Evolutionary conservation across 2,888 invertebrate species (phyloP), one percentile per base, ranked within the genome.

Genomic region (Mesorhabditis belari): DNA sequence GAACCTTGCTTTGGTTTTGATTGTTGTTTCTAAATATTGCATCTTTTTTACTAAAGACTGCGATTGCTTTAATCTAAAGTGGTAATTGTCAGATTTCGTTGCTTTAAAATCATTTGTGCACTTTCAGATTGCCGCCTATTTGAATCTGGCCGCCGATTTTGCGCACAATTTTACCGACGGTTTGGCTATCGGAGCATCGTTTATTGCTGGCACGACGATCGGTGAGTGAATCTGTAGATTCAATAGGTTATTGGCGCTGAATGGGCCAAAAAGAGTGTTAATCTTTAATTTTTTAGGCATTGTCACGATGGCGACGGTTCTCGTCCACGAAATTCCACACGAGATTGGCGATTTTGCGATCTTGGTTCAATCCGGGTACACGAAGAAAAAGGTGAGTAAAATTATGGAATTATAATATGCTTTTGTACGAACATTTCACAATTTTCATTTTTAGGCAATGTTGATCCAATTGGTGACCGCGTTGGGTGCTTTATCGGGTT

Each of bases 271-370:
- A 52, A 27, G 21, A 9, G 29, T 58, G 49, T 58, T 51, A n/a
- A 25, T 24, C 24, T 49, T 57, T 23, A 23, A 91, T 28, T 63
- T 69, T 27, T 86, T 89, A 59, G 86, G 44, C 12, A 35, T 35
- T n/a, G 44, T 95, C 17, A 98, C 98, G 19, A 96, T 96, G 26
- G 84, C 94, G 44, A 95, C 95, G 2, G 95, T 99, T 79, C 85
- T 99, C 58, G 84, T 99, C 53, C 98, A 99, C 83, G 98, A 99
- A 86, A 90, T 98, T 67, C 98, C 98, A 35, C 98, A 99, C 85
- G 98, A 98, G 85, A 95, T 98, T 81, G 98, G 98, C 49, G 98
- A 98, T 83, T 99, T 94, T 85, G 98, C 98, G 17, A 96, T 99
- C 82, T 87, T 98, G 60, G 88, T 98, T 61, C 94, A 96, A 83